phyloP scores from a whole-genome alignment of 2,797 vertebrate genomes.

The Pseudochirops cupreus region DNA sequence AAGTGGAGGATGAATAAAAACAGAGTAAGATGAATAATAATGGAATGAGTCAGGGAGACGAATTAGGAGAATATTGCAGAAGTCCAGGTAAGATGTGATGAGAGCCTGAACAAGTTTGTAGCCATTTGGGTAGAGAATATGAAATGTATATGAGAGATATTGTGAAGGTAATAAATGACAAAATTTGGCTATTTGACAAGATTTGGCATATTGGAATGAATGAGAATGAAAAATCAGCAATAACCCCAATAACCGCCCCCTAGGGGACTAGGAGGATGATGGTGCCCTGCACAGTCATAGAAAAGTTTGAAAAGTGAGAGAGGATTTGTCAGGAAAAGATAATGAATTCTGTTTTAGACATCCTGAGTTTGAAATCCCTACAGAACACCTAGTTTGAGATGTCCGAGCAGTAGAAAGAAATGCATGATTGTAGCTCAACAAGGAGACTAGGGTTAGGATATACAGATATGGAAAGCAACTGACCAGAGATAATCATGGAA shows the following conservation, averaged over 20 bases:
- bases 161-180: not conserved
- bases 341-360: not conserved
- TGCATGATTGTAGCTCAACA: not conserved
- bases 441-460: not conserved
- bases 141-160: not conserved
- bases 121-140: not conserved
- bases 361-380: not conserved
- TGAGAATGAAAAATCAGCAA: not conserved
- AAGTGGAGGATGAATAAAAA: not conserved
- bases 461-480: not conserved
- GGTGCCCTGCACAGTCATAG: not conserved
- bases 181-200: not conserved
- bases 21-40: not conserved
- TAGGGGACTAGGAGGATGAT: not conserved
- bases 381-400: not conserved
- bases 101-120: not conserved
- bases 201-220: not conserved
- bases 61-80: not conserved
- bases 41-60: not conserved
- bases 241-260: too few species aligned
- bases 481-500: not conserved
- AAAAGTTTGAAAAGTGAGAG: not conserved
- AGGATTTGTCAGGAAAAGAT: not conserved
- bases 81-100: not conserved
- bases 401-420: not conserved